Evolutionary conservation across 2,797 vertebrate species (phyloP).

Genomic region (Urosaurus nigricauda): DNA sequence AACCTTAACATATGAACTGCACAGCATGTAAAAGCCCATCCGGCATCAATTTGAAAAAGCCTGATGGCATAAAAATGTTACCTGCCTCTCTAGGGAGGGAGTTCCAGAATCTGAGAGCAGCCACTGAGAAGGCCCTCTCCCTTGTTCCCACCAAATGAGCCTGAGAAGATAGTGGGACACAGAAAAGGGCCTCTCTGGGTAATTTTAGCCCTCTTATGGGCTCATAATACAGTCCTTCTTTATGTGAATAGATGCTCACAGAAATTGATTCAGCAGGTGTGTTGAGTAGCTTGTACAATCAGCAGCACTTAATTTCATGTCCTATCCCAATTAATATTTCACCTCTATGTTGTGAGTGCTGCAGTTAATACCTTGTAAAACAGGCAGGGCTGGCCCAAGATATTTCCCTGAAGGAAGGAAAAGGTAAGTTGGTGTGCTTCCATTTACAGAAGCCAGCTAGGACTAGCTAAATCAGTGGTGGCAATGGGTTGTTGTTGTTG

Average conservation of each 20-base stretch:
- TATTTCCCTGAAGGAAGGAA: background rate
- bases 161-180: too few species aligned
- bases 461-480: background rate
- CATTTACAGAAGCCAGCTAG: background rate
- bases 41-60: too few species aligned
- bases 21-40: too few species aligned
- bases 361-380: background rate
- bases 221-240: background rate
- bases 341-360: background rate
- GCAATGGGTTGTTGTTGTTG: background rate
- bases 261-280: background rate
- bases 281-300: background rate
- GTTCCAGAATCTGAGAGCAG: too few species aligned
- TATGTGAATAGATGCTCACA: background rate
- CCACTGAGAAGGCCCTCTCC: too few species aligned
- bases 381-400: background rate
- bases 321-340: background rate
- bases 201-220: too few species aligned
- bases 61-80: too few species aligned
- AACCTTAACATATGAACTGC: too few species aligned
- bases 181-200: too few species aligned
- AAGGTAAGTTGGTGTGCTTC: background rate
- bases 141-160: too few species aligned
- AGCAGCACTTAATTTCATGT: background rate
- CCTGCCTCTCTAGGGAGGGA: too few species aligned